phyloP scores from a whole-genome alignment of 2,797 vertebrate genomes.

The Lutjanus argentimaculatus region DNA sequence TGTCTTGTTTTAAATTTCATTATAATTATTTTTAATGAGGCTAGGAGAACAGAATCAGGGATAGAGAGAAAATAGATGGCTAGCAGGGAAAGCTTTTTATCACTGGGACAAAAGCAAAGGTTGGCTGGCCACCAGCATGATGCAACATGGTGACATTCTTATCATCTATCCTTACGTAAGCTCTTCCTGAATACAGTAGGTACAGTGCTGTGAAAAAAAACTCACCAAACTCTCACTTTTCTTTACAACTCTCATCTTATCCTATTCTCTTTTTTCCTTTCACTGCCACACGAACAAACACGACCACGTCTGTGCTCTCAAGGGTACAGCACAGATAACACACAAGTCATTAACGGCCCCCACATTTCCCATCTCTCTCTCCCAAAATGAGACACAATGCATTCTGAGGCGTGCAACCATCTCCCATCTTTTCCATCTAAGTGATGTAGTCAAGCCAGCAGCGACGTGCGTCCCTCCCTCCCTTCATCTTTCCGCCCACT shows the following conservation, averaged over 20 bases:
- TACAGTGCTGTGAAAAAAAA: constrained; percentile 32
- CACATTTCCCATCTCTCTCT: constrained; percentile 45
- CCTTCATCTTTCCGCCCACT: constrained; percentile 42
- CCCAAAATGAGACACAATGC: constrained; percentile 33
- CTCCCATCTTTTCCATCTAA: constrained; percentile 35
- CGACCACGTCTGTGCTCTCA: not conserved
- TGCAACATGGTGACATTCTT: constrained; percentile 74
- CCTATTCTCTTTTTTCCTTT: not conserved
- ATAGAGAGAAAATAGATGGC: constrained; percentile 28
- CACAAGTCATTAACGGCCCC: constrained; percentile 54
- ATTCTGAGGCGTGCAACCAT: constrained; percentile 29
- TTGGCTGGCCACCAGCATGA: constrained; percentile 70
- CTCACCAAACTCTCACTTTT: constrained; percentile 16
- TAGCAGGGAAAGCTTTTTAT: constrained; percentile 58
- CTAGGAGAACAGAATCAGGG: constrained; percentile 40
- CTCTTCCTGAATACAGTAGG: constrained; percentile 41
- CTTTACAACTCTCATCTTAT: not conserved
- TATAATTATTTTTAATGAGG: constrained; percentile 57
- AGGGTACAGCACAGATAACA: constrained; percentile 26
- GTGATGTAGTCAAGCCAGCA: constrained; percentile 52
- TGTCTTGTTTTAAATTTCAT: constrained; percentile 29
- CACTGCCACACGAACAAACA: not conserved
- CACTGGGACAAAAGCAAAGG: constrained; percentile 64
- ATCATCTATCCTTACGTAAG: constrained; percentile 64
- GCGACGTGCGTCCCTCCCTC: constrained; percentile 4